Base-by-base conservation (phyloP, 2,113 vertebrate species). In the Promerops cafer region DNA sequence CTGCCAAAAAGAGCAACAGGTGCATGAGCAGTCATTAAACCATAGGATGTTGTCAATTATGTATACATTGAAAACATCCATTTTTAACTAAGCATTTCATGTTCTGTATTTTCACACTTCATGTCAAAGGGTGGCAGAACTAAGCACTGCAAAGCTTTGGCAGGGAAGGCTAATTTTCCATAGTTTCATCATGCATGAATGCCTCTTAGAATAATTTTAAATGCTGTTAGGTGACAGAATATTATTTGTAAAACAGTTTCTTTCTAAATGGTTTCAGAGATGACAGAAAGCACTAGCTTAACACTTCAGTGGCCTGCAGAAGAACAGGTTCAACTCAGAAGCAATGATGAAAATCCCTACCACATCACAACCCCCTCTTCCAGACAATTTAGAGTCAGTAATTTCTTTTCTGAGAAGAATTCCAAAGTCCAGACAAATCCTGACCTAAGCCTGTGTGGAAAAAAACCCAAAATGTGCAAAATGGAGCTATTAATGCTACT, bases 321-420 rank as follows among this genome's bases (percentile, higher is more conserved):
- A 82, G 28, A 80, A 40, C 11, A 77, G 6, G 1, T 52, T 45
- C 11, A 89, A 30, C 5, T 65, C 23, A 40, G 3, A 30, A 52
- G 12, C 3, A 66, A 9, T 9, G 45, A 9, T 22, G 19, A 61
- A 33, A 54, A 57, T 26, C 17, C 27, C 7, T 14, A n/a, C 7
- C 1, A 8, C 26, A 20, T 9, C 8, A 7, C 6, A 10, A 20
- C 12, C 4, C 5, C 7, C 7, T 4, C 23, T 53, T 47, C 30
- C 0, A 0, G 19, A 16, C 10, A 52, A 33, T 3, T 42, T 33
- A 35, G 6, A 39, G 10, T 50, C 23, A 52, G 6, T 23, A 56
- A 49, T 30, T 80, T 13, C 4, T 63, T 68, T 82, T 68, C 35
- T 53, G 44, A 78, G 22, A 60, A 45, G 8, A 52, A 52, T 31